These are phyloP conservation scores for Piscicola geometra DNA, from an alignment of 2,888 invertebrate species.

Conservation along the genomic window DNA sequence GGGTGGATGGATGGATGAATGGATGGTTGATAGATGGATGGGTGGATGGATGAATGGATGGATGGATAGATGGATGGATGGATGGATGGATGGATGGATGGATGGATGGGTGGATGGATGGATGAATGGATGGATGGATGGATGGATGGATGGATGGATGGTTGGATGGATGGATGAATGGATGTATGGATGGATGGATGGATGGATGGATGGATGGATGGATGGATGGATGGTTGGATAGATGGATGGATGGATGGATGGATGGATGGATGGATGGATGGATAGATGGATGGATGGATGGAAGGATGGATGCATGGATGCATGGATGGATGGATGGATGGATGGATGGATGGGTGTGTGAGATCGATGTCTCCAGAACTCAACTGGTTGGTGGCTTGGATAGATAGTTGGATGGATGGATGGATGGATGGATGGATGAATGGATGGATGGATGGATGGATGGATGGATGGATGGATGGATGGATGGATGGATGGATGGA, in stretches of 20 bases:
- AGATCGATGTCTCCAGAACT: too few relatives aligned
- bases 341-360: constrained; percentile 21
- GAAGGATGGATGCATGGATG: neutral
- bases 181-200: constrained; percentile 7
- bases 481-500: constrained; percentile 3
- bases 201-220: constrained; percentile 8
- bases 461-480: neutral
- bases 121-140: neutral
- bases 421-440: constrained; percentile 30
- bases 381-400: constrained; percentile 26
- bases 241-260: neutral
- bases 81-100: too few relatives aligned
- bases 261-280: constrained; percentile 26
- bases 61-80: neutral
- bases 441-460: neutral
- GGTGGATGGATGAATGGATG: neutral
- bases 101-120: too few relatives aligned
- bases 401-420: constrained; percentile 27
- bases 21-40: too few relatives aligned
- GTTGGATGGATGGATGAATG: constrained; percentile 15
- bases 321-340: constrained; percentile 16
- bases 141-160: constrained; percentile 7
- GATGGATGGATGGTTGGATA: constrained; percentile 16
- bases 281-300: constrained; percentile 22
- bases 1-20: too few relatives aligned